phyloP scores from a whole-genome alignment of 2,797 vertebrate genomes.

The Phoebastria nigripes region DNA sequence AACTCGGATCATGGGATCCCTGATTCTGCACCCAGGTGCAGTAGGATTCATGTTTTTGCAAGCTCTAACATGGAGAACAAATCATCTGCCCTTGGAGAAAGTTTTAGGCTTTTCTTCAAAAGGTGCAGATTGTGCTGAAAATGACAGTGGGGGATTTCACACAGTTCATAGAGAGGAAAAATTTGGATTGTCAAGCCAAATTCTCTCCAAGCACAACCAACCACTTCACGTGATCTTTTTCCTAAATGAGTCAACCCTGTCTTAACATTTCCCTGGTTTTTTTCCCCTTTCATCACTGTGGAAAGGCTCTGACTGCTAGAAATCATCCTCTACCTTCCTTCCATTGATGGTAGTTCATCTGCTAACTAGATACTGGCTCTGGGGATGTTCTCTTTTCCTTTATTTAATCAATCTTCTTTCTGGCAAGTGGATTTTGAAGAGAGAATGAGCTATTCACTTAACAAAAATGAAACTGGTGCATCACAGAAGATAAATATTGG shows the following conservation, averaged over 20 bases:
- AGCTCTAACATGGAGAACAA: background rate
- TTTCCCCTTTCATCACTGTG: fast-evolving
- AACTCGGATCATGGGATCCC: background rate
- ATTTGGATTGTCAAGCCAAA: background rate
- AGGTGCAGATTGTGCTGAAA: background rate
- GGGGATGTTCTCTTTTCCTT: background rate
- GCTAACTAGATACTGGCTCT: background rate
- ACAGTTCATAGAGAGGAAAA: background rate
- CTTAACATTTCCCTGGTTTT: background rate
- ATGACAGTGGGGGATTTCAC: background rate
- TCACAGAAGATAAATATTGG: conserved; percentile 35
- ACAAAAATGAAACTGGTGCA: conserved; percentile 1
- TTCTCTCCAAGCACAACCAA: background rate
- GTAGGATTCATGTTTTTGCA: background rate
- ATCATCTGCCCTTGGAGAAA: background rate
- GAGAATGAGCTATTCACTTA: background rate
- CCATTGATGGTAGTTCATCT: background rate
- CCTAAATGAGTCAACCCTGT: background rate
- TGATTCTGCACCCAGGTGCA: background rate
- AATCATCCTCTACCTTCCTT: background rate
- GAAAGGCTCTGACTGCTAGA: background rate
- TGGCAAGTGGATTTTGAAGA: background rate
- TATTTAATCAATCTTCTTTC: background rate
- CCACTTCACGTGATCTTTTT: background rate
- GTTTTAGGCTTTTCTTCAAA: background rate